Evolutionary conservation across 2,113 vertebrate genomes (phyloP), one percentile per base, ranked within the genome.

Genomic region (Salvelinus sp.): DNA sequence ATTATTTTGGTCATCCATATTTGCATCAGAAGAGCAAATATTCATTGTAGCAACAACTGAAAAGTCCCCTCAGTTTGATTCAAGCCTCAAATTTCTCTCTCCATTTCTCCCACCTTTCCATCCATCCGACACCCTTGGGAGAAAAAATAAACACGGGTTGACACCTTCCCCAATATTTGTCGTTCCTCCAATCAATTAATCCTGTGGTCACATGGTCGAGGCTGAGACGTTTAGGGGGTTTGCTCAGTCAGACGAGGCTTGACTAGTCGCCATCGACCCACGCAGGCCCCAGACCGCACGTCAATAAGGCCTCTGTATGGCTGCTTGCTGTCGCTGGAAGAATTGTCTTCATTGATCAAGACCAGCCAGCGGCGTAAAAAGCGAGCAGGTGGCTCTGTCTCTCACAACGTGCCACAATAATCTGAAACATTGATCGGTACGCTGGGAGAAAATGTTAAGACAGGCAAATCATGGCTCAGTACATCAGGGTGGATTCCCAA

Each of bases 291-390:
- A 90, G 92, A 92, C 16, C 87, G 87, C 78, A 96, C 95, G 95
- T 98, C 97, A 95, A 98, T 98, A 98, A 75, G 65, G 88, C 88
- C 92, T 95, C 91, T 80, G 95, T 96, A 95, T 93, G 84, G 88
- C 92, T 91, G 90, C 93, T 92, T 92, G 93, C 60, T 25, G 60
- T 38, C 28, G 16, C 67, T 90, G 94, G 23, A 70, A 54, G 25
- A 63, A 93, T 88, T 91, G 93, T 94, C 94, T 92, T 93, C 95
- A 98, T 98, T 97, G 96, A 99, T 96, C 91, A 91, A 82, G 48
- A 54, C 48, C 48, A 54, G 83, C 91, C 85, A 91, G 92, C 93
- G 93, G 66, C 90, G 90, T 86, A 88, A 88, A 58, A 91, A 80
- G 91, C 84, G 91, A 94, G 95, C 91, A 94, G 92, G 93, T 95